Percentiles rank a stretch among this genome's conserved stretches.
Evolutionary conservation across 2,113 vertebrate genomes (phyloP).

Genomic region (Bufo bufo): DNA sequence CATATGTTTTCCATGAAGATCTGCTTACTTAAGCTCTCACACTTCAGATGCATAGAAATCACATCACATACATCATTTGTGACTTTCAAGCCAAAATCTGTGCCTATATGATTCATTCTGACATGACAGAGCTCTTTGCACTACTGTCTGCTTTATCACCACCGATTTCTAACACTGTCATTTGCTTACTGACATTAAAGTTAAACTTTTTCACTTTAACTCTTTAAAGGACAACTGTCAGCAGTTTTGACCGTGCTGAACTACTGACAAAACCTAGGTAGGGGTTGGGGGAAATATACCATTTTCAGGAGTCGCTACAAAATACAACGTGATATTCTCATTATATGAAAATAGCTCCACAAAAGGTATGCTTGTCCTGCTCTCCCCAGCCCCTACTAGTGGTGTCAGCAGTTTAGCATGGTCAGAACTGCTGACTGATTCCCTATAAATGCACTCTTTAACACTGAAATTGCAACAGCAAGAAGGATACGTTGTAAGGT

Average conservation of each 20-base stretch:
- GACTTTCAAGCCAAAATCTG: slow-evolving; percentile 16
- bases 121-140: not conserved
- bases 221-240: not conserved
- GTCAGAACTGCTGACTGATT: too few relatives aligned
- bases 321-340: too few relatives aligned
- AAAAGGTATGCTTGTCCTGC: too few relatives aligned
- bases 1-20: slow-evolving; percentile 53
- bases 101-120: slow-evolving; percentile 5
- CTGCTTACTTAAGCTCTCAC: slow-evolving; percentile 38
- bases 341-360: too few relatives aligned
- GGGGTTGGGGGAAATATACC: too few relatives aligned
- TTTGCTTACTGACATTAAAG: not conserved
- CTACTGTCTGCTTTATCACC: not conserved
- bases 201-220: not conserved
- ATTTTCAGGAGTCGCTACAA: too few relatives aligned
- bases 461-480: too few relatives aligned
- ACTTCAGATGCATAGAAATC: slow-evolving; percentile 36
- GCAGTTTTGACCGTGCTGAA: too few relatives aligned
- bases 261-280: not conserved
- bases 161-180: not conserved
- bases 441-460: too few relatives aligned
- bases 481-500: too few relatives aligned
- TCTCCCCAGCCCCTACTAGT: too few relatives aligned
- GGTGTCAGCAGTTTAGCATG: too few relatives aligned
- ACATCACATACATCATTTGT: slow-evolving; percentile 40